Conservation (phyloP, 2,888 invertebrate species). For the Eristalinus aeneus region DNA sequence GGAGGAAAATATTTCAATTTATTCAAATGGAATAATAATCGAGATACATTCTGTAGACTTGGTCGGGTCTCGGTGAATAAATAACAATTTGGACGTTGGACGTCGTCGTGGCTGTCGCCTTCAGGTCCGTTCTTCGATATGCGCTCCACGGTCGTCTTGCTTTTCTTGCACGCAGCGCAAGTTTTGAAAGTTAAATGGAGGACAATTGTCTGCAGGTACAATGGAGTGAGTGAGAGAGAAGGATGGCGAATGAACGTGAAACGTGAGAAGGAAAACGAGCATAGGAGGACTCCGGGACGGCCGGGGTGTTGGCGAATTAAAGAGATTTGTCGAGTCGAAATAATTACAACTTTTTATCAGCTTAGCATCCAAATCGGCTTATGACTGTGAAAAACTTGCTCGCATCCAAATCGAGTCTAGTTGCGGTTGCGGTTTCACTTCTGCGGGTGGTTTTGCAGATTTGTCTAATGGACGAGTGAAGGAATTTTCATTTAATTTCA, state of each 20-base stretch:
- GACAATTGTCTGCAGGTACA: constrained; percentile 49
- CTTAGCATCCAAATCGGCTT: background rate
- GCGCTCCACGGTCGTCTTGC: background rate
- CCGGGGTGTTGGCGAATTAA: background rate
- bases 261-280: background rate
- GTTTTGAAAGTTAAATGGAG: constrained; percentile 61
- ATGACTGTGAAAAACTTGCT: background rate
- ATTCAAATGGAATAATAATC: constrained; percentile 69
- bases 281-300: background rate
- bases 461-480: too few relatives aligned
- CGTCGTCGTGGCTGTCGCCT: background rate
- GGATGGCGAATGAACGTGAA: too few relatives aligned
- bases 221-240: background rate
- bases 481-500: too few relatives aligned
- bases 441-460: background rate
- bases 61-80: constrained; percentile 39
- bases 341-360: background rate
- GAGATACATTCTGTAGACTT: constrained; percentile 58
- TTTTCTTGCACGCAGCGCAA: constrained; percentile 1
- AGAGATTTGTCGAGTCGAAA: background rate
- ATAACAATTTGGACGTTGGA: constrained; percentile 51
- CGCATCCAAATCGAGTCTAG: background rate
- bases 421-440: background rate
- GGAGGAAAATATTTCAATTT: constrained; percentile 62
- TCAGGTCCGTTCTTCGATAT: background rate